A percentile compares a stretch with the other conserved stretches of the same genome.
Conservation (phyloP, 2,113 vertebrate genomes). For the Bombycilla garrulus region DNA sequence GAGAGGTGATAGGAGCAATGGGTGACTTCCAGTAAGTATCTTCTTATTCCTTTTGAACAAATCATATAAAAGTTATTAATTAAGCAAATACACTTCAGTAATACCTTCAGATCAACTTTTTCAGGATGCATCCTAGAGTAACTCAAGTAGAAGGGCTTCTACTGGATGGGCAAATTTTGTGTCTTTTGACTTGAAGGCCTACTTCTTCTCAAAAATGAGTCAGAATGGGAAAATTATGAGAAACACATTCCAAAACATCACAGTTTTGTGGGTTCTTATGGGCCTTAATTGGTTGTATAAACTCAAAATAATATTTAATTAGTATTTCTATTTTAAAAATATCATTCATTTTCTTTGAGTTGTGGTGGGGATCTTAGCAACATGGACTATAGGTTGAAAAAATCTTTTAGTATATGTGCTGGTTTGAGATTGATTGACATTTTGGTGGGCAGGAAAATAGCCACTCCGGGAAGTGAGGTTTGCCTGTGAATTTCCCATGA, state of each 20-base stretch:
- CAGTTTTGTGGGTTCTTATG: neutral
- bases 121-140: neutral
- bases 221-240: neutral
- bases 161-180: neutral
- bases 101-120: neutral
- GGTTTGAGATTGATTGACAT: too few species aligned
- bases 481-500: too few species aligned
- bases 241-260: neutral
- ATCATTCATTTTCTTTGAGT: neutral
- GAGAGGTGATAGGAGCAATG: neutral
- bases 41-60: neutral
- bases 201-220: neutral
- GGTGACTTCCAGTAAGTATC: neutral
- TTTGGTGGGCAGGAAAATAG: too few species aligned
- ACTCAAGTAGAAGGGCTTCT: neutral
- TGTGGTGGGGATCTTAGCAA: neutral
- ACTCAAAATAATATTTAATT: neutral
- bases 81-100: neutral
- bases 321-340: neutral
- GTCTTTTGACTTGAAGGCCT: neutral
- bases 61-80: neutral
- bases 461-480: too few species aligned
- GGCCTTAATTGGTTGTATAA: neutral
- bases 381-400: neutral
- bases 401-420: too few species aligned